These are phyloP conservation scores for Gymnogyps californianus DNA, from an alignment of 2,113 vertebrate genomes.

Conservation along the genomic window DNA sequence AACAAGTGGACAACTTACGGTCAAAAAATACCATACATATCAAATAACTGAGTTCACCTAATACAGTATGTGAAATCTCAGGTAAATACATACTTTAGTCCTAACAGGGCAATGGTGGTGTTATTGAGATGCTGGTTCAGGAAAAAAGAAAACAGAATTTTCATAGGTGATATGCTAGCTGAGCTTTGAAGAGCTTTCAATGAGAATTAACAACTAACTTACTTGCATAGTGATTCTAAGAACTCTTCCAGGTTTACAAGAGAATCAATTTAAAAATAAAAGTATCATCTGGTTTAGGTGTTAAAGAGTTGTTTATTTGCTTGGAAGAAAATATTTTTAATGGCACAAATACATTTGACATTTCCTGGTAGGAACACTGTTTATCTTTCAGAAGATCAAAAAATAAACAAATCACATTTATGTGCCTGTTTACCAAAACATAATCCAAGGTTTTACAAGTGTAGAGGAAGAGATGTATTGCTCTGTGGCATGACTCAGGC, in stretches of 20 bases:
- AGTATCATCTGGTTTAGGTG: background rate
- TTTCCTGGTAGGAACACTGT: background rate
- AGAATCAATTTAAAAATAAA: background rate
- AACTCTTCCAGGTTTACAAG: background rate
- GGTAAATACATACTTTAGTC: background rate
- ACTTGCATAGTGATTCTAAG: background rate
- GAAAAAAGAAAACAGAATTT: background rate
- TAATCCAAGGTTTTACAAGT: background rate
- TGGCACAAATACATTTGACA: background rate
- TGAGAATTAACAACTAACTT: background rate
- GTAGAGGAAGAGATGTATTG: background rate
- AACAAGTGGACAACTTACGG: background rate
- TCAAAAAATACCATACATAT: background rate
- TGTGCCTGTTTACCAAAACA: conserved; percentile 7
- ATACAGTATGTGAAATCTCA: background rate
- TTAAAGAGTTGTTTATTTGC: background rate
- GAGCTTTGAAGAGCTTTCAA: background rate
- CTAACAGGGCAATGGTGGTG: background rate
- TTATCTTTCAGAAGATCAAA: conserved; percentile 16
- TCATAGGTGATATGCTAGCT: background rate
- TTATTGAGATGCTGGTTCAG: background rate
- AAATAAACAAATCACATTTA: background rate
- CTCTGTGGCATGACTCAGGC: background rate
- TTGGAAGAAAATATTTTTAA: background rate
- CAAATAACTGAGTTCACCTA: background rate